These are phyloP conservation scores for Rhamphomyia laevipes DNA, from an alignment of 2,888 invertebrate species.

Conservation along the genomic window DNA sequence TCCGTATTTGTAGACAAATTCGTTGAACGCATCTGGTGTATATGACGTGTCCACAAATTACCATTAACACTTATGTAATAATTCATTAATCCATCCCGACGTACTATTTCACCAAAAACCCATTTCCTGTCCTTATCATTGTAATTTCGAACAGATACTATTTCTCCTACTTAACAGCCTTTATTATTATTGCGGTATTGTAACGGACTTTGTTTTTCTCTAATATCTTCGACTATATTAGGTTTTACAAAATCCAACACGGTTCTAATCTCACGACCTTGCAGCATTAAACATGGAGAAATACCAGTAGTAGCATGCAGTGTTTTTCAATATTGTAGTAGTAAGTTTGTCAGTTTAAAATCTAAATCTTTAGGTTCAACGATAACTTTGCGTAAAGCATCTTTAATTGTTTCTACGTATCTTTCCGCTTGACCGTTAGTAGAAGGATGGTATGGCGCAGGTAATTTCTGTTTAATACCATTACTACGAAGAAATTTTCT, in stretches of 20 bases:
- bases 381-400: background rate
- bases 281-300: no score
- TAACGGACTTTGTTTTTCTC: background rate
- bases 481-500: constrained; percentile 10
- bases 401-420: constrained; percentile 17
- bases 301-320: constrained; percentile 6
- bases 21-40: constrained; percentile 7
- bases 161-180: constrained; percentile 1
- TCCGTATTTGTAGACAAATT: no score
- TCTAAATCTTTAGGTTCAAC: no score
- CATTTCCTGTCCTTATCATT: constrained; percentile 5
- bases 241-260: constrained; percentile 2
- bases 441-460: constrained; percentile 14
- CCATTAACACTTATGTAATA: constrained; percentile 6
- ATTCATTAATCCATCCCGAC: constrained; percentile 5
- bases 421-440: constrained; percentile 20
- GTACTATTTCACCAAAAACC: constrained; percentile 4
- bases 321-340: constrained; percentile 8
- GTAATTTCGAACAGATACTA: constrained; percentile 4
- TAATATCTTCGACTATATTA: background rate
- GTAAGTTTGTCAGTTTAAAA: constrained; percentile 5
- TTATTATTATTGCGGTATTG: background rate
- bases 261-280: constrained; percentile 6
- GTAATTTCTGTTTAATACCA: constrained; percentile 14
- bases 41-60: constrained; percentile 4